Evolutionary conservation across 2,113 vertebrate species (phyloP).

Genomic region (Odontesthes bonariensis): DNA sequence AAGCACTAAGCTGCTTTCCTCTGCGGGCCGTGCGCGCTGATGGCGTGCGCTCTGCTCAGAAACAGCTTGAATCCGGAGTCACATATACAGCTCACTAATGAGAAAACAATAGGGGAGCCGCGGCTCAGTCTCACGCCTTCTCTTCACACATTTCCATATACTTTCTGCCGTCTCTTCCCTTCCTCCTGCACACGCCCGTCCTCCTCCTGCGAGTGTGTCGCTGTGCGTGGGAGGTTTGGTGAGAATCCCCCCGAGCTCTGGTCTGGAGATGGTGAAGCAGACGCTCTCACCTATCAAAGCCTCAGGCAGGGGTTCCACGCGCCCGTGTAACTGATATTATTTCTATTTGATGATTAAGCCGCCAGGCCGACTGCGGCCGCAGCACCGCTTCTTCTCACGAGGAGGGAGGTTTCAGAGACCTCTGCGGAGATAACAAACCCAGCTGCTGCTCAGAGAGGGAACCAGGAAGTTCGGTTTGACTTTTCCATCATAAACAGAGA

Average conservation of each 20-base stretch:
- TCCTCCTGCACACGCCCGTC: too few relatives aligned
- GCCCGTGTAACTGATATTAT: constrained; percentile 81
- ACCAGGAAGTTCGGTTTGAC: too few relatives aligned
- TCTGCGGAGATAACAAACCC: constrained; percentile 7
- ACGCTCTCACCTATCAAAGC: constrained; percentile 81
- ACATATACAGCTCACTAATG: constrained; percentile 74
- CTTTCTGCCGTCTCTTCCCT: constrained; percentile 44
- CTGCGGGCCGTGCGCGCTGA: constrained; percentile 67
- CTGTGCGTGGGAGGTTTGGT: constrained; percentile 65
- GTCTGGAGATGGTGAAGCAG: constrained; percentile 72
- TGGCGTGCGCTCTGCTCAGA: constrained; percentile 56
- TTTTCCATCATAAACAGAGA: too few relatives aligned
- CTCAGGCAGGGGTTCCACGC: constrained; percentile 74
- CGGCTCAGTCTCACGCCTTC: constrained; percentile 65
- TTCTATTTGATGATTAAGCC: constrained; percentile 71
- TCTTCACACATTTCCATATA: constrained; percentile 68
- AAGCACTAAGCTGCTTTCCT: constrained; percentile 67
- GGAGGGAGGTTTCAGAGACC: constrained; percentile 1
- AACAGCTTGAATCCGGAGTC: constrained; percentile 71
- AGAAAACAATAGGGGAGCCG: constrained; percentile 75
- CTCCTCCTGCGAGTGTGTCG: too few relatives aligned
- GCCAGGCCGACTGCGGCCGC: constrained; percentile 52
- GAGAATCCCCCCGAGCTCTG: constrained; percentile 71
- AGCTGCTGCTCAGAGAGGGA: not conserved
- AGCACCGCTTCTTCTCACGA: constrained; percentile 8